A percentile compares a stretch with the other conserved stretches of the same genome.
Evolutionary conservation across 2,113 vertebrate genomes (phyloP).

Genomic region (Setophaga coronata): DNA sequence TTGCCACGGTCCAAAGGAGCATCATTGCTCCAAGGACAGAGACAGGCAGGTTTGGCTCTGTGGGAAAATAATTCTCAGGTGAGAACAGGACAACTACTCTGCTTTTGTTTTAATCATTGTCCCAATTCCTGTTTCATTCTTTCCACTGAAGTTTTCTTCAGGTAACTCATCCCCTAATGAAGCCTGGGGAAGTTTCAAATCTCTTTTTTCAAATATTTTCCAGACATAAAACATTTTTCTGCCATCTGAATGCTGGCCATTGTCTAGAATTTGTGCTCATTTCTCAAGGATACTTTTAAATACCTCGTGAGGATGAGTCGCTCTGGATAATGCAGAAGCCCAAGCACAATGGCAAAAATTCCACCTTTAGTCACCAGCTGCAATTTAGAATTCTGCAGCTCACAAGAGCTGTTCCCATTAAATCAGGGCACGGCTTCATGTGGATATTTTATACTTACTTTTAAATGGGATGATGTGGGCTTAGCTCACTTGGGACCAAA

Average conservation of each 20-base stretch:
- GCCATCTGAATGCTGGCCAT: neutral
- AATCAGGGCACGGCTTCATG: fast-evolving
- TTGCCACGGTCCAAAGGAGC: neutral
- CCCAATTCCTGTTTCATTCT: neutral
- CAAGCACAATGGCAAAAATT: neutral
- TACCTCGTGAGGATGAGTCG: neutral
- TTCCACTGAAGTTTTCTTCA: neutral
- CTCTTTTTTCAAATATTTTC: neutral
- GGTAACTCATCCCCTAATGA: neutral
- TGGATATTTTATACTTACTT: neutral
- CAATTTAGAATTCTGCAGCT: neutral
- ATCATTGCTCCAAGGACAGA: neutral
- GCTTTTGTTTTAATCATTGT: neutral
- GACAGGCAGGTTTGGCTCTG: neutral
- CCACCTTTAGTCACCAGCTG: neutral
- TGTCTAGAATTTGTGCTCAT: neutral
- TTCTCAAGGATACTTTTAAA: neutral
- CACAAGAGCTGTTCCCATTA: neutral
- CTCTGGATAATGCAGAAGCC: neutral
- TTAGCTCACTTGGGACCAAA: neutral
- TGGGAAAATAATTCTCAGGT: neutral
- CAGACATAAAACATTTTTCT: neutral
- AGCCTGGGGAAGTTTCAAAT: neutral
- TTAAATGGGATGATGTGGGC: neutral
- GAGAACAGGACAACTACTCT: neutral